These are phyloP conservation scores for Caloenas nicobarica DNA, from an alignment of 2,113 vertebrate genomes.

Conservation along the genomic window DNA sequence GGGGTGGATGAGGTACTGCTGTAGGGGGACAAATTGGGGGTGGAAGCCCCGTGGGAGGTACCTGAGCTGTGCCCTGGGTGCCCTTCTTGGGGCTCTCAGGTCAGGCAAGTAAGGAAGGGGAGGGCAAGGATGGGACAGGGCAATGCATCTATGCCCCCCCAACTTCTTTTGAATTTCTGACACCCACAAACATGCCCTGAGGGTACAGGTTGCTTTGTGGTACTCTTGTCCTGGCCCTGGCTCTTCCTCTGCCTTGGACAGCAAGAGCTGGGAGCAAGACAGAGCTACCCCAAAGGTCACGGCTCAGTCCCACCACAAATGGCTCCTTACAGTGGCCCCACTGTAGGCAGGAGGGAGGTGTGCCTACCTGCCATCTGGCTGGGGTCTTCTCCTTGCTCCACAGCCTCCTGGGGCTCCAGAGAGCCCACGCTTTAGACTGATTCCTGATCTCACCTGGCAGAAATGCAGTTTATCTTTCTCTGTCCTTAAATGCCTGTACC, in stretches of 20 bases:
- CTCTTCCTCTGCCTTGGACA: neutral
- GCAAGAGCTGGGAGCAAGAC: rapidly evolving
- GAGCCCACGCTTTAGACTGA: neutral
- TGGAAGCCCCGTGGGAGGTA: neutral
- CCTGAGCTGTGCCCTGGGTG: neutral
- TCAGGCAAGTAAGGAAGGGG: neutral
- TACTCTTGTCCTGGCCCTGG: neutral
- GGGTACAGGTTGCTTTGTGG: neutral
- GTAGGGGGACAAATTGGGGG: neutral
- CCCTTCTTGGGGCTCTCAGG: neutral
- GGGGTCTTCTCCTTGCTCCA: neutral
- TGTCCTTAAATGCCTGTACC: slow-evolving; percentile 68
- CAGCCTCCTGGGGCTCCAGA: neutral
- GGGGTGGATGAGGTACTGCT: neutral
- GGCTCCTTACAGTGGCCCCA: neutral
- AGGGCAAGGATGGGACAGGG: neutral
- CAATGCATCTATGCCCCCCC: neutral
- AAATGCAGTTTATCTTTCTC: slow-evolving; percentile 49
- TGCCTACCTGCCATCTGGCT: neutral
- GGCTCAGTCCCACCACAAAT: neutral
- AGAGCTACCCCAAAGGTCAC: neutral
- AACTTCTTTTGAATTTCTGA: neutral
- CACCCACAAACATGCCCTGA: neutral
- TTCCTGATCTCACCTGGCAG: slow-evolving; percentile 26
- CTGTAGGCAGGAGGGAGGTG: neutral